phyloP scores from a whole-genome alignment of 2,113 vertebrate genomes.

The Columba janthina region DNA sequence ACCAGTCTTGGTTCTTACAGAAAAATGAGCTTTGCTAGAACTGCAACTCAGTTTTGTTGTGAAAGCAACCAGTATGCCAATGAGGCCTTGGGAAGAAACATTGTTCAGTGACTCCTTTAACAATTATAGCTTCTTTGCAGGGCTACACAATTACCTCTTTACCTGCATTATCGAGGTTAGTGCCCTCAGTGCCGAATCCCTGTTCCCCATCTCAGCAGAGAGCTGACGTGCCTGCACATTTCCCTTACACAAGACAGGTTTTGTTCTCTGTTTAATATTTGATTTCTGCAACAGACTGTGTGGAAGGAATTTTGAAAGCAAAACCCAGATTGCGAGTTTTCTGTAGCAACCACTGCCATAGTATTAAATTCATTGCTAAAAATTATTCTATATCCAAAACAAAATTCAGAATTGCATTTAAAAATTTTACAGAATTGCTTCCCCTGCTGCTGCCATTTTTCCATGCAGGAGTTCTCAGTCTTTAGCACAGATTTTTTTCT shows the following conservation, averaged over 20 bases:
- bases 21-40: neutral
- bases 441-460: neutral
- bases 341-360: accelerated
- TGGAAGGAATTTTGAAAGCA: neutral
- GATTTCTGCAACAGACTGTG: neutral
- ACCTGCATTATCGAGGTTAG: neutral
- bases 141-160: neutral
- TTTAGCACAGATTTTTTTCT: neutral
- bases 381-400: neutral
- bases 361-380: neutral
- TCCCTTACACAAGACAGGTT: neutral
- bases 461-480: neutral
- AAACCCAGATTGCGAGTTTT: neutral
- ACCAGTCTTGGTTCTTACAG: neutral
- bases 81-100: neutral
- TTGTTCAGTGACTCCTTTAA: neutral
- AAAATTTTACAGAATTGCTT: accelerated
- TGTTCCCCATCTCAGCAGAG: neutral
- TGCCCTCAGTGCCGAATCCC: accelerated
- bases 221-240: neutral
- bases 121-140: neutral
- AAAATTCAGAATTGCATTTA: neutral
- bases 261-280: neutral
- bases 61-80: neutral
- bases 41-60: neutral